These are phyloP conservation scores for Leuciscus idus DNA, from an alignment of 2,113 vertebrate species.

Conservation along the genomic window DNA sequence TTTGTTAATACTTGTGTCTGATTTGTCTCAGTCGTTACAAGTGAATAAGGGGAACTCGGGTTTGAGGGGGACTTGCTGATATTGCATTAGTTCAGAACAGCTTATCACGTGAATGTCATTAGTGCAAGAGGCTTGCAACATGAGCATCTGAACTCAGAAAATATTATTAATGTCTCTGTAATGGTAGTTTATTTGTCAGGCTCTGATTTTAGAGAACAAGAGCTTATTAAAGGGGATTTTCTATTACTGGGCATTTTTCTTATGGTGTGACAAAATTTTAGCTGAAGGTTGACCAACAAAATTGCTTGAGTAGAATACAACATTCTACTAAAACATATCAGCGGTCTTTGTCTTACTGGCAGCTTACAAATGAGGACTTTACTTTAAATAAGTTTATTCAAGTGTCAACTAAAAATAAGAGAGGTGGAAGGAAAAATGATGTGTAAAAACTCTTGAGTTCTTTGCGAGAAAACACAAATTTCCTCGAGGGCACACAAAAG, in stretches of 20 bases:
- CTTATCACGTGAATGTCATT: slow-evolving; percentile 73
- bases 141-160: slow-evolving; percentile 57
- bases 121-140: slow-evolving; percentile 76
- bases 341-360: neutral
- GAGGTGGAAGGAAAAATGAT: neutral
- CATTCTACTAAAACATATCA: neutral
- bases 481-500: too few species aligned
- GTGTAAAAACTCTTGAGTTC: too few species aligned
- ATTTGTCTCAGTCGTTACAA: too few species aligned
- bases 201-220: slow-evolving; percentile 66
- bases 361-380: neutral
- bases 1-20: too few species aligned
- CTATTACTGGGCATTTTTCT: slow-evolving; percentile 57
- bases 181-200: neutral
- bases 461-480: too few species aligned
- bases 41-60: slow-evolving; percentile 71
- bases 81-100: slow-evolving; percentile 75
- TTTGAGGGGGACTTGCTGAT: slow-evolving; percentile 69
- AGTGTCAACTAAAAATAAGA: neutral
- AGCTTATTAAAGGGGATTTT: slow-evolving; percentile 56
- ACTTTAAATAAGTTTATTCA: too few species aligned
- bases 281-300: neutral
- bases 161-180: slow-evolving; percentile 49
- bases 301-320: neutral
- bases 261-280: slow-evolving; percentile 27